phyloP scores from a whole-genome alignment of 2,888 invertebrate species.

The Sesamia inferens region DNA sequence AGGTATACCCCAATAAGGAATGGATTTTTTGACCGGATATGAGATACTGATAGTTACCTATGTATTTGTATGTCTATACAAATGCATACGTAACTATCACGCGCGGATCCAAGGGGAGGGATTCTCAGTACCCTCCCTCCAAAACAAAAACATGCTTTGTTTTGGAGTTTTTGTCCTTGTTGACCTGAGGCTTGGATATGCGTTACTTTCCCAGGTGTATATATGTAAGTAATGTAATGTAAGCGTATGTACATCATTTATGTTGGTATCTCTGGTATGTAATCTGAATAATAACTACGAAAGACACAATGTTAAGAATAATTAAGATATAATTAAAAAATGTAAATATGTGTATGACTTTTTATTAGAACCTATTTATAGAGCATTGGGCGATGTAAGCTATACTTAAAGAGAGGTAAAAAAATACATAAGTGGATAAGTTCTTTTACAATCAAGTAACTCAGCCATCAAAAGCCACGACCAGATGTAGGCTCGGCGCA shows the following conservation, averaged over 20 bases:
- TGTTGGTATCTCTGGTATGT: conserved; percentile 8
- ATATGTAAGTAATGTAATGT: background rate
- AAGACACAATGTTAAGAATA: background rate
- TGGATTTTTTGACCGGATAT: conserved; percentile 8
- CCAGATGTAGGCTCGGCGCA: too few relatives aligned
- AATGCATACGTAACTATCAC: conserved; percentile 17
- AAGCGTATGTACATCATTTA: background rate
- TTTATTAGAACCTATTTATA: background rate
- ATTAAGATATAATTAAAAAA: background rate
- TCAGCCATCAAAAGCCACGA: too few relatives aligned
- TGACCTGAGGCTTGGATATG: conserved; percentile 12
- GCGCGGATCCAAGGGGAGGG: conserved; percentile 22
- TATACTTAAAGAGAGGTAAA: background rate
- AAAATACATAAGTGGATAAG: background rate
- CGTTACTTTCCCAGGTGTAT: background rate
- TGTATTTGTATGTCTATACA: background rate
- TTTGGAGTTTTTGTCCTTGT: conserved; percentile 24
- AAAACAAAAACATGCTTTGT: conserved; percentile 16
- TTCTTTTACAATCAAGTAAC: background rate
- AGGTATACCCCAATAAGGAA: background rate
- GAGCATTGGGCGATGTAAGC: too few relatives aligned
- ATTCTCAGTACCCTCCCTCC: conserved; percentile 13
- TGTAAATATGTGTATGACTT: conserved; percentile 1
- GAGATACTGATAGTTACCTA: conserved; percentile 6
- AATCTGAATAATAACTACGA: background rate